Base-by-base conservation (phyloP, 2,113 vertebrate genomes). In the Propithecus coquereli region DNA sequence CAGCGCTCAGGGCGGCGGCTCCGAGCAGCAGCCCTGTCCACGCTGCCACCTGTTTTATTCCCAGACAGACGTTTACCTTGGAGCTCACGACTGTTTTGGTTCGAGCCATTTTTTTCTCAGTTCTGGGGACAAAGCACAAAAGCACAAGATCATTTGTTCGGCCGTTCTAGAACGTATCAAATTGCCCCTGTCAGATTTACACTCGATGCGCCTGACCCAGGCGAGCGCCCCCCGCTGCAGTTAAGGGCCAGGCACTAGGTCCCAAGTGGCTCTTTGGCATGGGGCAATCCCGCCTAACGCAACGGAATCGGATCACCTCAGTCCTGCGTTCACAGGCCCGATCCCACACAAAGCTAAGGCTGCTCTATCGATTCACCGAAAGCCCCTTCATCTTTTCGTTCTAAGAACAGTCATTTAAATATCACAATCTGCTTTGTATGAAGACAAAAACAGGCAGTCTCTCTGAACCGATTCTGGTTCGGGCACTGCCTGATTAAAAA, bases 11-110 rank as follows among this genome's bases (percentile, higher is more conserved):
- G 80, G 0, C 54, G 47, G 23, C 27, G 0, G 47, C 20, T 6
- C 57, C 4, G 0, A 23, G 57, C 89, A 9, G 4, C 89, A 8
- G 3, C 6, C 13, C 30, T 17, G 0, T 25, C 5, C 0, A 20
- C 2, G 0, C 11, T 0, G 1, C 5, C 13, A 14, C 3, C 0
- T 0, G 6, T 16, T n/a, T 40, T 30, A 2, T 9, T 6, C 70
- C 85, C 47, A 8, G 22, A 1, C 0, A 0, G 2, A 17, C 2
- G 20, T 87, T 98, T 86, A 99, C 99, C 99, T 99, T 99, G 77
- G 98, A 98, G 79, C 97, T 90, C n/a, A 98, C 3, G 0, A 98
- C 52, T 0, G 97, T 81, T 93, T 99, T 99, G 47, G 97, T 59
- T 68, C 98, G 98, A 97, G 95, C 87, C 18, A 96, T 61, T 6